Conservation (phyloP, 2,113 vertebrate species). For the Nothoprocta pentlandii region DNA sequence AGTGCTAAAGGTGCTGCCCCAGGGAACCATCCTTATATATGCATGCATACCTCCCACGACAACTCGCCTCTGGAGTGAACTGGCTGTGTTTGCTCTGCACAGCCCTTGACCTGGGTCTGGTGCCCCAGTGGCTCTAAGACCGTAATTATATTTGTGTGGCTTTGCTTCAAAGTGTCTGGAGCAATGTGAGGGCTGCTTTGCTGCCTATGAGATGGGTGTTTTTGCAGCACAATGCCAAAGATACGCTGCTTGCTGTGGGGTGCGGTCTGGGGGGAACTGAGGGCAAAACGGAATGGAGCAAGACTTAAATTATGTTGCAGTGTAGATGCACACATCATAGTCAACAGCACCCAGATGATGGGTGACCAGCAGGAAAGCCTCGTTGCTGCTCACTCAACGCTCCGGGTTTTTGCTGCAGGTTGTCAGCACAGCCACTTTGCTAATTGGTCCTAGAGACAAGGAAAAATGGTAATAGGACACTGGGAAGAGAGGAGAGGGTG, state of each 20-base stretch:
- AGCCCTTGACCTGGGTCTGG: conserved; percentile 21
- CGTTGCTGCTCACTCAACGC: neutral
- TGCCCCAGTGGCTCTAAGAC: conserved; percentile 36
- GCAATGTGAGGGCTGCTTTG: conserved; percentile 31
- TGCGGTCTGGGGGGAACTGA: neutral
- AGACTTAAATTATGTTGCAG: conserved; percentile 5
- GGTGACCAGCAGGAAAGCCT: neutral
- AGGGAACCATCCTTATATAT: neutral
- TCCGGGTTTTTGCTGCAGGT: neutral
- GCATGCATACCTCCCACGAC: conserved; percentile 23
- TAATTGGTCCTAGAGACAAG: conserved; percentile 19
- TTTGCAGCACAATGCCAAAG: conserved; percentile 26
- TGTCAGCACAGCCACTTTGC: neutral
- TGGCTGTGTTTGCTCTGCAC: conserved; percentile 12
- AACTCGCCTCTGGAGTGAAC: conserved; percentile 7
- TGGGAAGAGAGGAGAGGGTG: neutral
- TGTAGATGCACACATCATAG: accelerated
- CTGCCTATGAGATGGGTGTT: conserved; percentile 68
- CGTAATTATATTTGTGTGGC: conserved; percentile 57
- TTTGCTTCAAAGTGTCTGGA: conserved; percentile 63
- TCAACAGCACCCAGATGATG: neutral
- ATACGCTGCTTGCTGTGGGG: conserved; percentile 6
- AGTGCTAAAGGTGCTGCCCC: conserved; percentile 28
- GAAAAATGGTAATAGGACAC: neutral
- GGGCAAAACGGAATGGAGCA: conserved; percentile 2